Percentiles rank a stretch among this genome's conserved stretches.
phyloP scores from a whole-genome alignment of 2,113 vertebrate species.

The Paratilapia polleni region DNA sequence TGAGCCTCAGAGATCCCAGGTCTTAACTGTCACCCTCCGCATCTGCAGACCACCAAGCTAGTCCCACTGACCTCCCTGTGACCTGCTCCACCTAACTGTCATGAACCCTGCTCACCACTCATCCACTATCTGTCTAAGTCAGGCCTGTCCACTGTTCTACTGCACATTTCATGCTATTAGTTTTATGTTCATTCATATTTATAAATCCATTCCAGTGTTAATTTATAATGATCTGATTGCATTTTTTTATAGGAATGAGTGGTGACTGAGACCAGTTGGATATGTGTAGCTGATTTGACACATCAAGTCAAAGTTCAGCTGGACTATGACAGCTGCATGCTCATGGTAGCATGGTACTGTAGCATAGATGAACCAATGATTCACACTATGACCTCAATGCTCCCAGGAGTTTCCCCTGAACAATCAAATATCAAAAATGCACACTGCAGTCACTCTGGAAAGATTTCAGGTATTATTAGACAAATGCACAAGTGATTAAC shows the following conservation, averaged over 20 bases:
- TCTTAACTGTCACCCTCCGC: conserved; percentile 54
- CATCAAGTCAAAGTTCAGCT: conserved; percentile 34
- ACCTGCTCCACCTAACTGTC: conserved; percentile 67
- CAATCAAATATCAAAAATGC: conserved; percentile 16
- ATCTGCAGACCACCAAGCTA: conserved; percentile 72
- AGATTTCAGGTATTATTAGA: background rate
- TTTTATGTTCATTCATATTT: background rate
- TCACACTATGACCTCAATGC: conserved; percentile 1
- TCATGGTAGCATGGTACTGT: background rate
- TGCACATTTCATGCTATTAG: background rate
- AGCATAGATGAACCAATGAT: background rate
- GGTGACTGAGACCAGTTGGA: background rate
- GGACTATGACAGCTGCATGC: conserved; percentile 29
- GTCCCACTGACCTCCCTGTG: conserved; percentile 58
- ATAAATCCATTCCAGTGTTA: background rate
- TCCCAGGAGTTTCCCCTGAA: background rate
- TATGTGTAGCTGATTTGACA: background rate
- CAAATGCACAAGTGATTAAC: background rate
- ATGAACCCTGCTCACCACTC: conserved; percentile 55
- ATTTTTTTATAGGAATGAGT: background rate
- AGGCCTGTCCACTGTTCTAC: background rate
- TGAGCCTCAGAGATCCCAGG: conserved; percentile 17
- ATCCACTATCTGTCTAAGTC: conserved; percentile 11
- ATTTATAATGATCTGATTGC: background rate
- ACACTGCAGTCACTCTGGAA: background rate